Conservation (phyloP, 2,797 vertebrate species). For the Margarornis squamiger region DNA sequence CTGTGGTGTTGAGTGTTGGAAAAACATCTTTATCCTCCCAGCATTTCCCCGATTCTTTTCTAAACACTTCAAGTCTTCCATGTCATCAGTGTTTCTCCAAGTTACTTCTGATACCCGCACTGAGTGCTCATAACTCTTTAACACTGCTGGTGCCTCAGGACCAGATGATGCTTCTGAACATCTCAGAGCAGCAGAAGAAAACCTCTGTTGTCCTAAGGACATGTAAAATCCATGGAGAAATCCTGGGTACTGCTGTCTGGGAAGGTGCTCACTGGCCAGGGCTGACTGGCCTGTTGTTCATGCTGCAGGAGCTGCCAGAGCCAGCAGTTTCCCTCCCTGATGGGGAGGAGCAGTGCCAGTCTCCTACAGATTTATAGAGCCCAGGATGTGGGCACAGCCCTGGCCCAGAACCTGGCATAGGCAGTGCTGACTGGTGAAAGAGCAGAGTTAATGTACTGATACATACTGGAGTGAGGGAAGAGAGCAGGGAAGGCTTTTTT, state of each 20-base stretch:
- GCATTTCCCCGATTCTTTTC: neutral
- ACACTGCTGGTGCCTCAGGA: neutral
- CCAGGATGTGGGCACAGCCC: neutral
- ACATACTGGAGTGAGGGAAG: neutral
- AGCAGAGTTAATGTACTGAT: rapidly evolving
- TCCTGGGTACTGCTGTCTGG: too few relatives aligned
- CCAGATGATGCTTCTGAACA: neutral
- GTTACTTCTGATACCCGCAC: neutral
- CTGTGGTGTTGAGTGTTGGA: neutral
- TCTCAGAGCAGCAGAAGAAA: neutral
- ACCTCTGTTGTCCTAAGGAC: neutral
- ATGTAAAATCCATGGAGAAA: neutral
- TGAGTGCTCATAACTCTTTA: neutral
- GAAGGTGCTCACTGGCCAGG: neutral
- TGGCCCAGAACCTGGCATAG: neutral
- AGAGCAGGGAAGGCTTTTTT: neutral
- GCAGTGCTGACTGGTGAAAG: neutral
- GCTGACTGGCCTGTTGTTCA: neutral
- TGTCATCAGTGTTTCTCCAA: neutral
- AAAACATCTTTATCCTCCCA: neutral
- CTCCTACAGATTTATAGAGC: neutral
- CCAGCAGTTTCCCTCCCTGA: neutral
- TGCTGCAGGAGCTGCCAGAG: rapidly evolving
- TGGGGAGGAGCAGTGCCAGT: neutral
- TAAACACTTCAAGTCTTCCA: neutral